A percentile compares a stretch with the other conserved stretches of the same genome.
phyloP scores from a whole-genome alignment of 2,113 vertebrate species.

The Acanthisitta chloris region DNA sequence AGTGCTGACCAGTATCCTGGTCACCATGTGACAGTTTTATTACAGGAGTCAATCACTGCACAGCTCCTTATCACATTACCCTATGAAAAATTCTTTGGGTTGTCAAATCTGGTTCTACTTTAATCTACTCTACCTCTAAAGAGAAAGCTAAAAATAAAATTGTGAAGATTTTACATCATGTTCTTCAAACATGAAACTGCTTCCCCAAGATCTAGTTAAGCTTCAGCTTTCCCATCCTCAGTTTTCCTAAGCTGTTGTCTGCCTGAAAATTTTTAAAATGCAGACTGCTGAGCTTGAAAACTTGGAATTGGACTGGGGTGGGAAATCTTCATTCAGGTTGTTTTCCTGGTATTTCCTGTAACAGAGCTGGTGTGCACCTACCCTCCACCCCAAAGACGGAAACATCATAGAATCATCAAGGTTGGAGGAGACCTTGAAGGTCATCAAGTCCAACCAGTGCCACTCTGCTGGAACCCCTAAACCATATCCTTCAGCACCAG shows the following conservation, averaged over 20 bases:
- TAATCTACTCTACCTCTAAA: not conserved
- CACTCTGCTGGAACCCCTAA: too few relatives aligned
- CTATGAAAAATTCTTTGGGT: not conserved
- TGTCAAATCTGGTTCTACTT: not conserved
- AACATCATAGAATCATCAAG: too few relatives aligned
- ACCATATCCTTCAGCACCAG: too few relatives aligned
- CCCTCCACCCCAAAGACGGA: not conserved
- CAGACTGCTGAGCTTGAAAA: not conserved
- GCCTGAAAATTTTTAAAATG: not conserved
- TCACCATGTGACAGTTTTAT: not conserved
- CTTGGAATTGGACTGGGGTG: not conserved
- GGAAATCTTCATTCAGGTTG: not conserved
- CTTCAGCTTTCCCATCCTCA: not conserved
- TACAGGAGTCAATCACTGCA: not conserved
- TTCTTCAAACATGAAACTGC: not conserved
- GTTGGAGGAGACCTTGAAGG: too few relatives aligned
- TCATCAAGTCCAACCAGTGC: too few relatives aligned
- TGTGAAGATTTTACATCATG: not conserved
- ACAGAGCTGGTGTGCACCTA: not conserved
- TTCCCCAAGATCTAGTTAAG: not conserved
- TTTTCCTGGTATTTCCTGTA: not conserved
- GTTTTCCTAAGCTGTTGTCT: not conserved
- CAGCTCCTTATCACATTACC: not conserved
- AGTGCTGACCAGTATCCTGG: not conserved
- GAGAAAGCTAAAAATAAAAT: not conserved